Conservation (phyloP, 1,140 invertebrate species). For the Drosophila kohkoa region DNA sequence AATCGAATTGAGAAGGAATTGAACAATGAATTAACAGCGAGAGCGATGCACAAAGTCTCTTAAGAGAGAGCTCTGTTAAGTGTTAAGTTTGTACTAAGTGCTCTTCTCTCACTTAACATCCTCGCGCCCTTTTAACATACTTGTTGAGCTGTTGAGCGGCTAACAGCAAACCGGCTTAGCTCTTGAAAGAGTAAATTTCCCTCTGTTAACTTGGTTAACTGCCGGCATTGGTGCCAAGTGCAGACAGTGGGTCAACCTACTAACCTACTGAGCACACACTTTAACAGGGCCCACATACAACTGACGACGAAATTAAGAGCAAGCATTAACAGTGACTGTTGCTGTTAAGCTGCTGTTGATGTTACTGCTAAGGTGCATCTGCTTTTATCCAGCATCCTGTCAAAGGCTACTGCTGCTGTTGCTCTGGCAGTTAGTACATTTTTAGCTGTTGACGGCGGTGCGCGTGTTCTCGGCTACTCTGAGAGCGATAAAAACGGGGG, state of each 20-base stretch:
- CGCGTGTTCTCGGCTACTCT: conserved; percentile 61
- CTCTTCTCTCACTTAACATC: background rate
- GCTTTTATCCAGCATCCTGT: conserved; percentile 36
- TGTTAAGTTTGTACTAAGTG: background rate
- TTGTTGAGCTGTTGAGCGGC: conserved; percentile 28
- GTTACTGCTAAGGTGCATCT: conserved; percentile 37
- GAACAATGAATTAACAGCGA: background rate
- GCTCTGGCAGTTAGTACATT: conserved; percentile 63
- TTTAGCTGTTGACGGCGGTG: conserved; percentile 76
- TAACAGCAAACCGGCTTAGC: conserved; percentile 19
- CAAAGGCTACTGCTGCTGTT: conserved; percentile 6
- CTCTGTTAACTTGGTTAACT: conserved; percentile 19
- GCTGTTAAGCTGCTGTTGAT: conserved; percentile 25
- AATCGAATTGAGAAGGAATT: background rate
- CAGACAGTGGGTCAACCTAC: conserved; percentile 61
- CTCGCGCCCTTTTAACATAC: background rate
- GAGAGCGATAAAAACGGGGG: background rate
- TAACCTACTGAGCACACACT: conserved; percentile 62
- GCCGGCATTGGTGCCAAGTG: conserved; percentile 33
- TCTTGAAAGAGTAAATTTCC: conserved; percentile 65
- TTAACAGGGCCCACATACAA: conserved; percentile 17
- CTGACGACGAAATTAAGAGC: conserved; percentile 40
- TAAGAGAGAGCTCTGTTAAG: background rate
- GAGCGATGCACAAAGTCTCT: no score
- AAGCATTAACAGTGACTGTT: conserved; percentile 42